These are phyloP conservation scores for Drosophila macrospina DNA, from an alignment of 2,888 invertebrate genomes.

Conservation along the genomic window DNA sequence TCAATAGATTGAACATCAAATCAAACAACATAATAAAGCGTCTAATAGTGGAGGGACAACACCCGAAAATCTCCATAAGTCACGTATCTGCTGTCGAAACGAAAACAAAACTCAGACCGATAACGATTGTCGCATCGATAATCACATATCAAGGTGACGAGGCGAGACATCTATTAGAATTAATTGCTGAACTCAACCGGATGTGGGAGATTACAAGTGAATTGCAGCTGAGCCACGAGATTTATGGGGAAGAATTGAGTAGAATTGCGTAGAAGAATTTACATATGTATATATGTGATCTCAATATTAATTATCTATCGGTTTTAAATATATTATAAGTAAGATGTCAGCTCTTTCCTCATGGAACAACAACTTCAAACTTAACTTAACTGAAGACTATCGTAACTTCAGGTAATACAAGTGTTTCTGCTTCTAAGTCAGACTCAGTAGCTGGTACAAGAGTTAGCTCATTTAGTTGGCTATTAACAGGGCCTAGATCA, in stretches of 20 bases:
- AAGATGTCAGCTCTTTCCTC: no score
- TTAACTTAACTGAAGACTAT: no score
- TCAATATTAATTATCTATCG: no score
- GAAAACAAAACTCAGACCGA: constrained; percentile 36
- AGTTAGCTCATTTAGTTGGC: not conserved
- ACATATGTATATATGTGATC: not conserved
- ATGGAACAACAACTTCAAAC: no score
- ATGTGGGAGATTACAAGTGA: constrained; percentile 7
- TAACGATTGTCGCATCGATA: constrained; percentile 37
- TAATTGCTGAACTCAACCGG: constrained; percentile 16
- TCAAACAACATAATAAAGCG: constrained; percentile 11
- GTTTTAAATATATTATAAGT: no score
- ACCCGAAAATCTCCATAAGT: constrained; percentile 32
- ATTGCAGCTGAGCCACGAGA: not conserved
- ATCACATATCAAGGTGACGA: constrained; percentile 37
- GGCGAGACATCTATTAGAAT: constrained; percentile 10
- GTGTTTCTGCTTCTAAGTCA: not conserved
- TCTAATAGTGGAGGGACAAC: constrained; percentile 10
- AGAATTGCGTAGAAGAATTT: not conserved
- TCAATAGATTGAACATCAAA: constrained; percentile 29
- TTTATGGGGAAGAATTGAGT: not conserved
- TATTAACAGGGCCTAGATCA: not conserved
- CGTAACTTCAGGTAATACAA: no score
- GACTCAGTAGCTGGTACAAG: not conserved
- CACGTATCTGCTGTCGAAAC: constrained; percentile 37